phyloP scores from a whole-genome alignment of 2,888 invertebrate species.

The Panzeria rudis region DNA sequence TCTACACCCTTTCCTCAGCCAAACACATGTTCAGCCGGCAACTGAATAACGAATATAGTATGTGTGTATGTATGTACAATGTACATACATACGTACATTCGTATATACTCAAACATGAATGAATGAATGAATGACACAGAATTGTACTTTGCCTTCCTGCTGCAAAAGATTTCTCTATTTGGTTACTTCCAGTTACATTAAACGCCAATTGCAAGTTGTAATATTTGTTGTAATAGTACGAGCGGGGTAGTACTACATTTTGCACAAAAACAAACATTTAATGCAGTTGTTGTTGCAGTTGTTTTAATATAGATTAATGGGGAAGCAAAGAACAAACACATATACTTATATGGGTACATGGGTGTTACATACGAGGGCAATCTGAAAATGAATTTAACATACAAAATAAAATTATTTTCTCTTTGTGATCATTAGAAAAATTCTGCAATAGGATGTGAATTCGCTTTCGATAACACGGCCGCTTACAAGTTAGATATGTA shows the following conservation, averaged over 20 bases:
- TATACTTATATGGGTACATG: neutral
- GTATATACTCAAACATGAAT: neutral
- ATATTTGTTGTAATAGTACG: constrained; percentile 14
- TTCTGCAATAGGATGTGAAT: too few relatives aligned
- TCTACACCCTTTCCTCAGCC: constrained; percentile 29
- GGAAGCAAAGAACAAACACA: neutral
- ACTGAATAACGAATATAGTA: neutral
- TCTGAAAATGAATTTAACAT: neutral
- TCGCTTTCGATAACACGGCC: too few relatives aligned
- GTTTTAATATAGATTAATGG: constrained; percentile 12
- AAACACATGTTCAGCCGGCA: neutral
- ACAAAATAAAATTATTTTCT: too few relatives aligned
- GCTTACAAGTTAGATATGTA: too few relatives aligned
- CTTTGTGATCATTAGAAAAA: too few relatives aligned
- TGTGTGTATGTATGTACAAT: too few relatives aligned
- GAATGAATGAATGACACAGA: constrained; percentile 23
- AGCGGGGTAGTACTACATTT: constrained; percentile 2
- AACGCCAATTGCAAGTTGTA: constrained; percentile 12
- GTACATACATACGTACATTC: too few relatives aligned
- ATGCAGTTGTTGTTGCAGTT: constrained; percentile 7
- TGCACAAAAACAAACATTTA: neutral
- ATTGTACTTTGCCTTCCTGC: constrained; percentile 33
- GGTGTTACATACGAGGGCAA: constrained; percentile 1
- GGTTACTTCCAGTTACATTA: constrained; percentile 21
- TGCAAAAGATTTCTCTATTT: constrained; percentile 23